Conservation (phyloP, 2,113 vertebrate genomes). For the Microtus oregoni region DNA sequence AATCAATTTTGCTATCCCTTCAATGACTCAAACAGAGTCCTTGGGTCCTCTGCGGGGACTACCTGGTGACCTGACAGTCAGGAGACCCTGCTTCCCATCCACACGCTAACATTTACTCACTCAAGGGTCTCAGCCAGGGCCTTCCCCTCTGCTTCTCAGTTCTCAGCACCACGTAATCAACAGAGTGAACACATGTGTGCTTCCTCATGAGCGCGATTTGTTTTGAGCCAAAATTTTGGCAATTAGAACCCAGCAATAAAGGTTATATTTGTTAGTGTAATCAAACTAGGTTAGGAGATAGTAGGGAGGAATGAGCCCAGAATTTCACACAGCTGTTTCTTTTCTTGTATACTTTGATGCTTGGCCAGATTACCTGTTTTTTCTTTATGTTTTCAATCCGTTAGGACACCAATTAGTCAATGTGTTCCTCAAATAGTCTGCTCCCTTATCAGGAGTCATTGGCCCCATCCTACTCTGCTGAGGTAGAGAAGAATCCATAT, state of each 20-base stretch:
- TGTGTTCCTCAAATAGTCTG: neutral
- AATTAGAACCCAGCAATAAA: neutral
- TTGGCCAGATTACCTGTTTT: neutral
- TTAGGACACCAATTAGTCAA: constrained; percentile 2
- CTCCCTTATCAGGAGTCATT: neutral
- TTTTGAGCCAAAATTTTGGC: constrained; percentile 21
- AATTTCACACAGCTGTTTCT: neutral
- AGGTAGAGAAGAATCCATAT: neutral
- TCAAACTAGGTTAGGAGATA: neutral
- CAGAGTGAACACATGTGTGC: neutral
- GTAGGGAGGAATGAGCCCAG: neutral
- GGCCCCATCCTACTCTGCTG: neutral
- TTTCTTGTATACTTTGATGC: constrained; percentile 17
- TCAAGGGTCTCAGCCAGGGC: neutral
- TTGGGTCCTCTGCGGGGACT: neutral
- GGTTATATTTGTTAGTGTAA: neutral
- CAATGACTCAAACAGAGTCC: neutral
- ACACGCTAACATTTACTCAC: neutral
- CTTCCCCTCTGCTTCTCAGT: neutral
- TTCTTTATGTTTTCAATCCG: neutral
- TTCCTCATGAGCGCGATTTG: neutral
- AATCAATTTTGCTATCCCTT: neutral
- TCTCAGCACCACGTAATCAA: neutral
- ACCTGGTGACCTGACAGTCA: neutral
- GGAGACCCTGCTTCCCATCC: neutral